Conservation (phyloP, 2,113 vertebrate genomes). For the Oxygymnocypris stewartii region DNA sequence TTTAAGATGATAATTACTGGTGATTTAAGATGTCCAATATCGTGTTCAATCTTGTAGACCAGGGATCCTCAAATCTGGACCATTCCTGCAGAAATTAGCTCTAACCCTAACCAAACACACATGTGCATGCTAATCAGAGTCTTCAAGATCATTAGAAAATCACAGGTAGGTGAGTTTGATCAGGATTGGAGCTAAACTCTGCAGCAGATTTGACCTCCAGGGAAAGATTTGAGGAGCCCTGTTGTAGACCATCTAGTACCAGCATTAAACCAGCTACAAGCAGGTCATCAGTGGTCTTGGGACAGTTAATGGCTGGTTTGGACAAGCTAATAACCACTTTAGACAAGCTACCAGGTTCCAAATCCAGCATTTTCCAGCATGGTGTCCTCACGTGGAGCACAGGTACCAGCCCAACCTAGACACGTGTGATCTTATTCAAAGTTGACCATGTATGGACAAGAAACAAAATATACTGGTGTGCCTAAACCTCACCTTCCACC, state of each 20-base stretch:
- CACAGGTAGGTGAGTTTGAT: too few species aligned
- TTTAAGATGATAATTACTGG: background rate
- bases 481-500: constrained; percentile 82
- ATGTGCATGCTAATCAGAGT: too few species aligned
- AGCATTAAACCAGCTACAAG: background rate
- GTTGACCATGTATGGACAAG: background rate
- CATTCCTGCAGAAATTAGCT: too few species aligned
- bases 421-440: background rate
- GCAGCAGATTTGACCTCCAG: too few species aligned
- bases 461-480: background rate
- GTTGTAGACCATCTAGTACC: background rate
- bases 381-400: background rate
- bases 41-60: background rate
- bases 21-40: background rate
- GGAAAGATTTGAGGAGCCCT: too few species aligned
- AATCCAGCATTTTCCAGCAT: background rate
- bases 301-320: background rate
- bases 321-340: background rate
- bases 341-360: background rate
- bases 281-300: background rate
- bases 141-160: too few species aligned
- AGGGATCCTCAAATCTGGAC: too few species aligned
- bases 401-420: background rate
- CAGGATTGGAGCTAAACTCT: too few species aligned
- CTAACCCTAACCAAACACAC: too few species aligned